Evolutionary conservation across 2,888 invertebrate species (phyloP).

Genomic region (Aporophyla nigra): DNA sequence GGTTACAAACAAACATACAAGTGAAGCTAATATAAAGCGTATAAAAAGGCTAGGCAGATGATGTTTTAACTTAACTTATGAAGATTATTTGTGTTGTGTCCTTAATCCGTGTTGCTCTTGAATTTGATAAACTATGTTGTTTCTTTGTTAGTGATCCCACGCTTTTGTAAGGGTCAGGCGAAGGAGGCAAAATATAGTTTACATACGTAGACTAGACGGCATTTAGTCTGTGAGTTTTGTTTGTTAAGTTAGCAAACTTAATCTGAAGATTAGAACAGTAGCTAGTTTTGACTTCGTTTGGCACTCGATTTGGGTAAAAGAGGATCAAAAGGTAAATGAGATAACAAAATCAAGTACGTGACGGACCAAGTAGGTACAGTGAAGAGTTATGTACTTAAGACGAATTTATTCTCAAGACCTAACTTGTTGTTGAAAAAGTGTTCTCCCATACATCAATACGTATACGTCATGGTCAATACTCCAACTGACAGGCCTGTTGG

Average conservation of each 20-base stretch:
- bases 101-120: constrained; percentile 34
- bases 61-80: background rate
- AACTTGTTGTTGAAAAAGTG: no score
- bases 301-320: background rate
- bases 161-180: constrained; percentile 19
- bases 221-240: constrained; percentile 10
- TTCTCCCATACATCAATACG: no score
- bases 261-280: no score
- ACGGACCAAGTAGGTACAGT: no score
- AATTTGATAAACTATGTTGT: constrained; percentile 40
- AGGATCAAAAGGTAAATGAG: background rate
- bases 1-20: no score
- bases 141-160: constrained; percentile 46
- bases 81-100: constrained; percentile 22
- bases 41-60: no score
- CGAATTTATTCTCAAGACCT: no score
- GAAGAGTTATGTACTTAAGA: no score
- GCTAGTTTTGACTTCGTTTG: background rate
- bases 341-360: background rate
- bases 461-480: no score
- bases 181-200: constrained; percentile 25
- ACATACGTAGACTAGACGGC: background rate
- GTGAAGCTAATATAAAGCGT: no score
- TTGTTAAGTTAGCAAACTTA: constrained; percentile 3
- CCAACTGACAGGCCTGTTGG: no score